A percentile compares a stretch with the other conserved stretches of the same genome.
Evolutionary conservation across 2,797 vertebrate species (phyloP).

Genomic region (Enteromius mattozi): DNA sequence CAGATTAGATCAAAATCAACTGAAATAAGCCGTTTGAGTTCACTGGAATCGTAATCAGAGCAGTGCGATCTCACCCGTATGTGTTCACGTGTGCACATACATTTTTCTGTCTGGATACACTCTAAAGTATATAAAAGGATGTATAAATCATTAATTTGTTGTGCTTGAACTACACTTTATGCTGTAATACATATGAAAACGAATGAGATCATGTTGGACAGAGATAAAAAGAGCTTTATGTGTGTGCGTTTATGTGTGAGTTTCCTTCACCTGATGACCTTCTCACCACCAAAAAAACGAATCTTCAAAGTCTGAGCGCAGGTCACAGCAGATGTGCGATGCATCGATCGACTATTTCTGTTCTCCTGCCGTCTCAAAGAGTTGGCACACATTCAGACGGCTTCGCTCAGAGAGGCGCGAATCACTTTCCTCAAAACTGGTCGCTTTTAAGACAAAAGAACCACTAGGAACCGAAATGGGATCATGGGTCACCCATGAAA

Average conservation of each 20-base stretch:
- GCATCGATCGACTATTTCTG: conserved; percentile 78
- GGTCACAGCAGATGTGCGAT: conserved; percentile 45
- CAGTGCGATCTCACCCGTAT: neutral
- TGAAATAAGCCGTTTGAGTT: neutral
- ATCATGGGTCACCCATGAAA: neutral
- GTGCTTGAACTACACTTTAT: neutral
- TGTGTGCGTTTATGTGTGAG: neutral
- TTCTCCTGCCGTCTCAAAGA: conserved; percentile 58
- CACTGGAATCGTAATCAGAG: neutral
- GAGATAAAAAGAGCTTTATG: neutral
- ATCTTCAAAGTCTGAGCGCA: conserved; percentile 14
- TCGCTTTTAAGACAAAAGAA: neutral
- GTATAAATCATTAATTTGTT: neutral
- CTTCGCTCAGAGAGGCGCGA: conserved; percentile 50
- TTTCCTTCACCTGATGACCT: neutral
- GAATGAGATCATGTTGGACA: neutral
- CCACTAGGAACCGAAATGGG: neutral
- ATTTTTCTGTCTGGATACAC: no score
- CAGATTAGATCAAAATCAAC: conserved; percentile 3
- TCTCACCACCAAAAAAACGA: neutral
- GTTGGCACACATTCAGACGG: conserved; percentile 61
- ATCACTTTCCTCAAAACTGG: neutral
- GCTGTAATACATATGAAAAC: neutral
- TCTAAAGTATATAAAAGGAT: neutral
- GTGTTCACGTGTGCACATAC: neutral